Percentiles rank a stretch among this genome's conserved stretches.
These are phyloP conservation scores for Oligia strigilis DNA, from an alignment of 2,888 invertebrate species.

Conservation along the genomic window DNA sequence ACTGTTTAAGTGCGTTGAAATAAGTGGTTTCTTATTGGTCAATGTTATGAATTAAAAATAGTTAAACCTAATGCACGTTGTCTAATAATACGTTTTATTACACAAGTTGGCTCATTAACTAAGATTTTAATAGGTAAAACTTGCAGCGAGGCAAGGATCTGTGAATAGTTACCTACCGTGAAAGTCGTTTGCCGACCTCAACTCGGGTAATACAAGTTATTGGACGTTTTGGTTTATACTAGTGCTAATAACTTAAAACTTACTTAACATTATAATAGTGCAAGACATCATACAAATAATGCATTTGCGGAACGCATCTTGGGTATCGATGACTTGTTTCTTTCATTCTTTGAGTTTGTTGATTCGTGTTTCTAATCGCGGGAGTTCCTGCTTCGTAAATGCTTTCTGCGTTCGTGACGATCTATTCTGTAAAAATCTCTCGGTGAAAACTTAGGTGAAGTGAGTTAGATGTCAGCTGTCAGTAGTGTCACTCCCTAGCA, in stretches of 20 bases:
- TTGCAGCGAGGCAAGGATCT: not conserved
- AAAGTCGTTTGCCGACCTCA: not conserved
- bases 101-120: constrained; percentile 12
- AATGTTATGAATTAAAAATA: not conserved
- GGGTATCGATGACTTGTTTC: constrained; percentile 18
- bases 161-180: not conserved
- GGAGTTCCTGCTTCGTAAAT: not conserved
- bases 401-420: not conserved
- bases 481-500: not conserved
- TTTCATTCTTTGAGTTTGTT: not conserved
- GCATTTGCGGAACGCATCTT: not conserved
- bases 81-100: not conserved
- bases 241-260: constrained; percentile 8
- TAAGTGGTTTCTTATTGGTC: not conserved
- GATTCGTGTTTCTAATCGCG: not conserved
- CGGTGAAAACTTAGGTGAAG: not conserved
- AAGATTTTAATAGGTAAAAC: not conserved
- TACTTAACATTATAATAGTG: constrained; percentile 10
- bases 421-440: not conserved
- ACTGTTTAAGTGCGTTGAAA: not conserved
- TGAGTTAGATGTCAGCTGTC: not conserved
- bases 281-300: not conserved
- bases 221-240: not conserved
- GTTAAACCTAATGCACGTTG: constrained; percentile 9
- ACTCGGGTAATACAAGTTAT: constrained; percentile 22